Conservation (phyloP, 2,888 invertebrate species). For the Gymnosoma rotundatum region DNA sequence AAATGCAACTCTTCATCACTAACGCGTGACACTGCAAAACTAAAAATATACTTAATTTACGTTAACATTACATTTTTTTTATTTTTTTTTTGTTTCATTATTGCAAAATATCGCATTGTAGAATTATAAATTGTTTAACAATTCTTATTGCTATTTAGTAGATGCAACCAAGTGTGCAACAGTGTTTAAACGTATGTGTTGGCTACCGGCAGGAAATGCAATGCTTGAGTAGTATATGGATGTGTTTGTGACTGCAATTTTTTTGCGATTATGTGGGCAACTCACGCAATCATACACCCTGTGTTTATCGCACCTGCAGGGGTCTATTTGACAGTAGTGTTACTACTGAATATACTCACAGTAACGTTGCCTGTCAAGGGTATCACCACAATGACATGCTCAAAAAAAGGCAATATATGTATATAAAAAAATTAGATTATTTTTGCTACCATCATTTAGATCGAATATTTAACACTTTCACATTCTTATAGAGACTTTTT, state of each 20-base stretch:
- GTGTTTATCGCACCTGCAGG: conserved; percentile 64
- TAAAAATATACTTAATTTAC: background rate
- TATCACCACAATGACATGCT: conserved; percentile 55
- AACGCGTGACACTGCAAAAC: conserved; percentile 54
- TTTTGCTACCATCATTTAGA: background rate
- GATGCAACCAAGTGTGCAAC: conserved; percentile 58
- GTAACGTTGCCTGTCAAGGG: conserved; percentile 51
- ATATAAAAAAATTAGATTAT: background rate
- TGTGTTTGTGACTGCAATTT: background rate
- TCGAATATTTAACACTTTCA: background rate
- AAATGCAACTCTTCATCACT: conserved; percentile 28
- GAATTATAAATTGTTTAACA: conserved; percentile 25
- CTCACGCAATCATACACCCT: conserved; percentile 61
- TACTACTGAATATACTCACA: conserved; percentile 24
- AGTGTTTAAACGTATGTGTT: conserved; percentile 18
- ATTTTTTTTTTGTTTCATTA: conserved; percentile 11
- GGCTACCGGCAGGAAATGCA: conserved; percentile 22
- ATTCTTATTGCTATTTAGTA: conserved; percentile 28
- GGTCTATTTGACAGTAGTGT: conserved; percentile 50
- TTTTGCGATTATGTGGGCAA: conserved; percentile 44
- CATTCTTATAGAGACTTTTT: no score
- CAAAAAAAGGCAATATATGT: conserved; percentile 10
- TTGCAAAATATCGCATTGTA: conserved; percentile 28
- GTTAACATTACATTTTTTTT: background rate
- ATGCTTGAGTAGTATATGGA: conserved; percentile 18